These are phyloP conservation scores for Serranus cabrilla DNA, from an alignment of 2,797 vertebrate species.

Conservation along the genomic window DNA sequence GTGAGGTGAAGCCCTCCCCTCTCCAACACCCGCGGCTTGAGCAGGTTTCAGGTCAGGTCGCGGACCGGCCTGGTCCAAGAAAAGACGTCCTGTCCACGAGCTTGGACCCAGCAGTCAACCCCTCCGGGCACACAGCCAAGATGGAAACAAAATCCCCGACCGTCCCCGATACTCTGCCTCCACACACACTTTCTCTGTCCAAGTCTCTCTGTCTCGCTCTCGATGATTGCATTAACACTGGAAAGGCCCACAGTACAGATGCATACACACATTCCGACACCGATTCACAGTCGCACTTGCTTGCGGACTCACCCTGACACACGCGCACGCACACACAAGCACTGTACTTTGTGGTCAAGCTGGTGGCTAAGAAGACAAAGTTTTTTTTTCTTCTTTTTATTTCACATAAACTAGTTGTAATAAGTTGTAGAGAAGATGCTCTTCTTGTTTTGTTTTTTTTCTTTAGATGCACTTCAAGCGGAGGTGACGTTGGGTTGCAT, in stretches of 20 bases:
- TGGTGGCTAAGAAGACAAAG: conserved; percentile 90
- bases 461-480: conserved; percentile 85
- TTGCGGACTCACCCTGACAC: conserved; percentile 73
- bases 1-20: conserved; percentile 27
- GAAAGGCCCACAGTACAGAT: conserved; percentile 90
- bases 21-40: conserved; percentile 13
- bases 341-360: conserved; percentile 89
- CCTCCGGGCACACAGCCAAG: conserved; percentile 29
- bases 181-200: conserved; percentile 28
- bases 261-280: conserved; percentile 79
- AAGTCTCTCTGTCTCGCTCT: conserved; percentile 41
- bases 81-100: conserved; percentile 52
- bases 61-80: conserved; percentile 30
- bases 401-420: conserved; percentile 79
- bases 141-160: conserved; percentile 32
- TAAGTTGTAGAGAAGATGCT: conserved; percentile 73
- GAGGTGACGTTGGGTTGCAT: conserved; percentile 95
- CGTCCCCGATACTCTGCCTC: conserved; percentile 51
- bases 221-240: conserved; percentile 98
- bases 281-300: conserved; percentile 73
- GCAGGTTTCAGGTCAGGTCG: conserved; percentile 47
- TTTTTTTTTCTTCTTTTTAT: conserved; percentile 71
- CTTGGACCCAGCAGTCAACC: conserved; percentile 48
- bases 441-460: conserved; percentile 42
- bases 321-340: conserved; percentile 82